Evolutionary conservation across 2,113 vertebrate species (phyloP).

Genomic region (Mustelus asterias): DNA sequence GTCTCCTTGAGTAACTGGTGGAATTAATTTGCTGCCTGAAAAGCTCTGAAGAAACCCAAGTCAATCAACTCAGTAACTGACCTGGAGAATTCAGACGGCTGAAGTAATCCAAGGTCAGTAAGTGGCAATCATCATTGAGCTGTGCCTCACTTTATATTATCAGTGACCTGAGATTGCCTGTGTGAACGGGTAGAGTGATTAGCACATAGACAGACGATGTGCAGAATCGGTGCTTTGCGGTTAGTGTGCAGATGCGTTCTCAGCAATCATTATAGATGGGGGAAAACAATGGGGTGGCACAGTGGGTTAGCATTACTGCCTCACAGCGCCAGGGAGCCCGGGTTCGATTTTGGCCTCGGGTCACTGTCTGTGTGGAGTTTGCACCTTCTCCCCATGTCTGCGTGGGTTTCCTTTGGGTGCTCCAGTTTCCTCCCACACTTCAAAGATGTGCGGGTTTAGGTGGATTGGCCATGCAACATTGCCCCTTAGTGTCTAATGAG

Average conservation of each 20-base stretch:
- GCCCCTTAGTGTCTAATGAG: no score
- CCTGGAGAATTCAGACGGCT: neutral
- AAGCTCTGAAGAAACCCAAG: neutral
- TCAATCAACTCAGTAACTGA: conserved; percentile 35
- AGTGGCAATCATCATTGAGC: conserved; percentile 5
- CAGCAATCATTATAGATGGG: neutral
- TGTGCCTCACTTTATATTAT: neutral
- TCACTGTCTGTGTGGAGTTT: no score
- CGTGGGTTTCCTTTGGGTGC: no score
- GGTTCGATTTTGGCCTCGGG: no score
- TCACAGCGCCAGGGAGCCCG: no score
- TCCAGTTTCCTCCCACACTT: no score
- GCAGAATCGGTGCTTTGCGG: neutral
- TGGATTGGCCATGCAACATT: no score
- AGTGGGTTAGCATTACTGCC: no score
- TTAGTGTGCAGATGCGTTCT: neutral
- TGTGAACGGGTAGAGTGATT: neutral
- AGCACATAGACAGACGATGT: neutral
- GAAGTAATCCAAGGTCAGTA: conserved; percentile 24
- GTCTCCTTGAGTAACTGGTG: neutral
- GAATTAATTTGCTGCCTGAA: conserved; percentile 20
- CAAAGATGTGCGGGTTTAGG: no score
- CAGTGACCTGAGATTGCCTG: neutral
- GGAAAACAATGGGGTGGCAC: no score
- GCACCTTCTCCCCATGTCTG: no score